Evolutionary conservation across 2,888 invertebrate genomes (phyloP).

Genomic region (Erpobdella octoculata): DNA sequence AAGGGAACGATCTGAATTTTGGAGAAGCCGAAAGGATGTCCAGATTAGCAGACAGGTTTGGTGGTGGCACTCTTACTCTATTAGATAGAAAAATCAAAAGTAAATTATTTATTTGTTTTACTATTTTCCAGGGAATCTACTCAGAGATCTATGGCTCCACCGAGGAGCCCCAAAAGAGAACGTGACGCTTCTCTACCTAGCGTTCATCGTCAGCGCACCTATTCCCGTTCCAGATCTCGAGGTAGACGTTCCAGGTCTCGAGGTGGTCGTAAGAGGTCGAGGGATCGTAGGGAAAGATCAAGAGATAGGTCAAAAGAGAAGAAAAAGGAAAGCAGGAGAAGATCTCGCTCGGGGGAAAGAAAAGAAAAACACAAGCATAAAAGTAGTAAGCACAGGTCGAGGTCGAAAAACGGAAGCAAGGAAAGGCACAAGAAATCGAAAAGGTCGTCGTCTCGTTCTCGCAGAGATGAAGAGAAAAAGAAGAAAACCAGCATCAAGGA

Average conservation of each 20-base stretch:
- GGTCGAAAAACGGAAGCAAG: neutral
- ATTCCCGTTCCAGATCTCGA: neutral
- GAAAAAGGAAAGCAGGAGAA: constrained; percentile 1
- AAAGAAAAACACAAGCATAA: neutral
- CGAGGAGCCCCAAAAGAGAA: neutral
- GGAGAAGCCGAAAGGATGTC: constrained; percentile 26
- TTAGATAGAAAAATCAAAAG: too few relatives aligned
- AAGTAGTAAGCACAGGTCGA: neutral
- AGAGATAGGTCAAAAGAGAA: neutral
- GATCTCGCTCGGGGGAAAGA: neutral
- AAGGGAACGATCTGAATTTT: neutral
- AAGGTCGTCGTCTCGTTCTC: neutral
- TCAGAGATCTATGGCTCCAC: neutral
- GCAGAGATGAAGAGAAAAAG: neutral
- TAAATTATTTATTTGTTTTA: too few relatives aligned
- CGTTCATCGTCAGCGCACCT: neutral
- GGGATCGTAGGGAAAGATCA: constrained; percentile 4
- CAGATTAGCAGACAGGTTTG: constrained; percentile 15
- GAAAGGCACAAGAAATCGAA: neutral
- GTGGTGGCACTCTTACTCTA: too few relatives aligned
- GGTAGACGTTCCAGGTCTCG: neutral
- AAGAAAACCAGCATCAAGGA: neutral
- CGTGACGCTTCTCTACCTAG: neutral
- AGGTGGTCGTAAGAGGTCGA: neutral
- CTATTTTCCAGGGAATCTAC: neutral